Conservation (phyloP, 1,140 invertebrate species). For the Laupala kohalensis region DNA sequence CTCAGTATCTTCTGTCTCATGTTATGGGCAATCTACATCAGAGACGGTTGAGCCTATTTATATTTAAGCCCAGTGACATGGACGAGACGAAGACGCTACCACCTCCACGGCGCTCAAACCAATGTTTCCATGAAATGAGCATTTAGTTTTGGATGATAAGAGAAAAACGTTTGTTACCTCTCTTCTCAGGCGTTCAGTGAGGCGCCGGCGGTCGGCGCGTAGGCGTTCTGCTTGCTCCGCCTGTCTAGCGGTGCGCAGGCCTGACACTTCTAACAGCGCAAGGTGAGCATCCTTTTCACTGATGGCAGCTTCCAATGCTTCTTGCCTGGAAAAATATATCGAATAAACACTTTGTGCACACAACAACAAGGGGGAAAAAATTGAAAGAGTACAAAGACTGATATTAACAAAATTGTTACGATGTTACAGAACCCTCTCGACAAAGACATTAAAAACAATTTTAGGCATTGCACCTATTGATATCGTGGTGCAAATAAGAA, state of each 20-base stretch:
- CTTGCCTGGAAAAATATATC: too few species aligned
- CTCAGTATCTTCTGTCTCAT: too few species aligned
- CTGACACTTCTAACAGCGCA: constrained; percentile 65
- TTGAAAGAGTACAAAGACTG: too few species aligned
- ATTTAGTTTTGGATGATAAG: background rate
- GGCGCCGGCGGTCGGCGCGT: constrained; percentile 41
- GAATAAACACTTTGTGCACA: too few species aligned
- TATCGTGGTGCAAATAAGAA: too few species aligned
- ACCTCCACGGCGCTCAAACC: background rate
- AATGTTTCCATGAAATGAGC: background rate
- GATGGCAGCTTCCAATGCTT: constrained; percentile 65
- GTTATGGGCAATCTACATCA: too few species aligned
- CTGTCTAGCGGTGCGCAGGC: constrained; percentile 47
- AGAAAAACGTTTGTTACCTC: constrained; percentile 34
- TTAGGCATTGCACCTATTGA: too few species aligned
- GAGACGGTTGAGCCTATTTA: background rate
- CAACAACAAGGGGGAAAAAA: too few species aligned
- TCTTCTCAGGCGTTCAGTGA: constrained; percentile 50
- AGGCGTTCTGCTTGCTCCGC: constrained; percentile 47
- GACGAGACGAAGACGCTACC: background rate
- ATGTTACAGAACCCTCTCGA: too few species aligned
- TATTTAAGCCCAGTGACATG: background rate
- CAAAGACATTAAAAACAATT: too few species aligned
- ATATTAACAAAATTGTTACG: too few species aligned
- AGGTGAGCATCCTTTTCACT: constrained; percentile 78